Base-by-base conservation (phyloP, 2,113 vertebrate genomes). In the Entomyzon cyanotis region DNA sequence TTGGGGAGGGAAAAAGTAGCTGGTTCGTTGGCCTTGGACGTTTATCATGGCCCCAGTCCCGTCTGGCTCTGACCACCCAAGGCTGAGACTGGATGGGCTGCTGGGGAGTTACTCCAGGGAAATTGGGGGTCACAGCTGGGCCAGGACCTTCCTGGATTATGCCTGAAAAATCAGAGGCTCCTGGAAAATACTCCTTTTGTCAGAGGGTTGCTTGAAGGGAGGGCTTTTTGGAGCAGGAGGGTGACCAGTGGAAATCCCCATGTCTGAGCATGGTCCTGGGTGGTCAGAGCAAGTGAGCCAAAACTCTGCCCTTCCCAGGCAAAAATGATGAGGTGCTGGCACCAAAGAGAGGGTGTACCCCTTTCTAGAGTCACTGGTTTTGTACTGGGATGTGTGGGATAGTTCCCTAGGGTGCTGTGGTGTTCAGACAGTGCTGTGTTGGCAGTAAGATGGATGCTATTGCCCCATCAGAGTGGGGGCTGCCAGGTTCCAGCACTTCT, bases 191-290 rank as follows among this genome's bases (percentile, higher is more conserved):
- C 12, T 46, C 2, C 10, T 74, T 63, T 81, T 67, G 16, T 41
- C 5, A 2, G 31, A 68, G 25, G 19, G 6, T 46, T 76, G n/a
- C 14, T 49, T 60, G 63, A 56, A 27, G 6, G 16, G 12, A 9
- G 3, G 7, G 9, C 2, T 35, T 46, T 70, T 35, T 18, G 20
- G 23, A 55, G 30, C 5, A 4, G 47, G 31, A 56, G 7, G 0
- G 39, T 60, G 58, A 7, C 44, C 22, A 9, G 28, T 73, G 19
- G 56, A 41, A 87, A 52, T 78, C 21, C 50, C 39, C 20, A 0
- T 1, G 1, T 65, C 71, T 49, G 42, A 49, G 18, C 2, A 0
- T 59, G 35, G 14, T 50, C 25, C 44, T 0, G 0, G 11, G 16
- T 35, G 20, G 12, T 24, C 25, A 60, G 65, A 78, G 37, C 0